phyloP scores from a whole-genome alignment of 2,113 vertebrate genomes.

The Smithornis capensis region DNA sequence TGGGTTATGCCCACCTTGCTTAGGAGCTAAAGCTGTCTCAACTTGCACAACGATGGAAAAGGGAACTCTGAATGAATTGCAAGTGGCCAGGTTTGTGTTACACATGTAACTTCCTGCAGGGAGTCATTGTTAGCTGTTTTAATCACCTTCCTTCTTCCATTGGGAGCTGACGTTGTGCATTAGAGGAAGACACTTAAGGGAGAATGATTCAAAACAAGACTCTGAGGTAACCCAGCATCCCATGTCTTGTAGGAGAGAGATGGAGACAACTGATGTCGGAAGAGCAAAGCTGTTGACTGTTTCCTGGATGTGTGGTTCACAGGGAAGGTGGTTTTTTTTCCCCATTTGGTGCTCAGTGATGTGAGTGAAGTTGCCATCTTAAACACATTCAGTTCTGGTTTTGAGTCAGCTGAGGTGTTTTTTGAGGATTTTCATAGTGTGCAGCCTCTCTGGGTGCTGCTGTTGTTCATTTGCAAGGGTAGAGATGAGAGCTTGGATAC shows the following conservation, averaged over 20 bases:
- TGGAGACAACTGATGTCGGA: background rate
- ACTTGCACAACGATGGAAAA: background rate
- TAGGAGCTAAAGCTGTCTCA: background rate
- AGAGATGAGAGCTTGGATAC: background rate
- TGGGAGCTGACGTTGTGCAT: background rate
- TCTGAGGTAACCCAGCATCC: background rate
- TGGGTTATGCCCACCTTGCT: rapidly evolving
- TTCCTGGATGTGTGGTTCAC: background rate
- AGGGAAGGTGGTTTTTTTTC: background rate
- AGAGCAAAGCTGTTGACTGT: background rate
- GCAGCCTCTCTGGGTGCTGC: background rate
- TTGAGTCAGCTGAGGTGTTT: background rate
- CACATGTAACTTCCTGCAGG: background rate
- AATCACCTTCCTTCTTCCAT: background rate
- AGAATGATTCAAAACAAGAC: background rate
- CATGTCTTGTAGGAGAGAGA: background rate
- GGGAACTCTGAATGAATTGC: background rate
- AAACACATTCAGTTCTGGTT: background rate
- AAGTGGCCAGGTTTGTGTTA: background rate
- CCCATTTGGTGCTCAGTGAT: background rate
- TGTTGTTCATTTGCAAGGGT: background rate
- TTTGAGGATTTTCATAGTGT: background rate
- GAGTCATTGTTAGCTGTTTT: rapidly evolving
- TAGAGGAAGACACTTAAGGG: background rate
- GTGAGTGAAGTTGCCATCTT: background rate